Evolutionary conservation across 1,140 invertebrate genomes (phyloP), one percentile per base, ranked within the genome.

Genomic region (Leptopilina boulardi): DNA sequence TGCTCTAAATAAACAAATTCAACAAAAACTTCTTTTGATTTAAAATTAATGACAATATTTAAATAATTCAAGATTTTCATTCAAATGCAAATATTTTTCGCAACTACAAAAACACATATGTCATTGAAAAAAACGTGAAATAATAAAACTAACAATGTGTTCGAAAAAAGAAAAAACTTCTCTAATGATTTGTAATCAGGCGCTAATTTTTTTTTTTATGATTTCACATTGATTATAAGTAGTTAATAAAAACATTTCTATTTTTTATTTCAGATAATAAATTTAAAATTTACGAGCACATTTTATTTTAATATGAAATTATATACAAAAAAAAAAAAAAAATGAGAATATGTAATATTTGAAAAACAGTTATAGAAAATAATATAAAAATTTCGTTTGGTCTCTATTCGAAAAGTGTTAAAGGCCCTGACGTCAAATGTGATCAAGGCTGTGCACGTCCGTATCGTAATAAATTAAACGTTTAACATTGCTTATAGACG

Each of bases 341-440:
- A 47, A 47, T 18, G 18, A 51, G 18, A 18, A n/a, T 18, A 51
- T 51, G 8, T 18, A 54, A 54, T 21, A 9, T 4, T 38, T 51
- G 47, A 51, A 66, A 30, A 30, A 30, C 23, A 66, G 59, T 66
- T 34, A n/a, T n/a, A n/a, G 26, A n/a, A 15, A 18, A n/a, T 23
- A 15, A 30, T 66, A 30, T n/a, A 15, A 34, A 66, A 34, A 5
- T 30, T 66, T 34, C 15, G 26, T 59, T 34, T 4, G 59, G 26
- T 30, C 59, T 66, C 11, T 66, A 66, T 26, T 66, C 59, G 26
- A 23, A 66, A 66, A 66, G 56, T 66, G 56, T 15, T 30, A 66
- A 66, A 66, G 26, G 13, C 59, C 59, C 59, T 66, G 59, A 66
- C 59, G 59, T 66, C 59, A 34, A 66, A 51, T 34, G 26, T 30